Percentiles rank a stretch among this genome's conserved stretches.
Evolutionary conservation across 2,888 invertebrate species (phyloP).

Genomic region (Dioctria rufipes): DNA sequence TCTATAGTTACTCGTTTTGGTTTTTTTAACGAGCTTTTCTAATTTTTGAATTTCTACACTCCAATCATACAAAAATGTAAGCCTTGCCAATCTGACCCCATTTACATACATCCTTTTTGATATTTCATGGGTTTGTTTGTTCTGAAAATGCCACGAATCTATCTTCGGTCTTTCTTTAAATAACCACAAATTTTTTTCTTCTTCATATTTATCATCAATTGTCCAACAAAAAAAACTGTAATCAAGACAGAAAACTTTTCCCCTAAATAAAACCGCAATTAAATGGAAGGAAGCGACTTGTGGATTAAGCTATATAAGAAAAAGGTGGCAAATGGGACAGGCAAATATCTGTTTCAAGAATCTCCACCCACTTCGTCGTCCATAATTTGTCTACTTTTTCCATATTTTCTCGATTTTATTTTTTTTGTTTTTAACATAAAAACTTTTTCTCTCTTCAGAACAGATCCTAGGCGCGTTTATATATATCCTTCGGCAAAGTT

Average conservation of each 20-base stretch:
- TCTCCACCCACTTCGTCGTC: conserved; percentile 5
- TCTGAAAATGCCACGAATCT: too few relatives aligned
- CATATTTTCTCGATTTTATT: conserved; percentile 23
- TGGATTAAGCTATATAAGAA: conserved; percentile 32
- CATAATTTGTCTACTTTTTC: conserved; percentile 46
- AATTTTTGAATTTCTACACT: too few relatives aligned
- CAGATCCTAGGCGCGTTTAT: conserved; percentile 32
- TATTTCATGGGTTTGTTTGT: too few relatives aligned
- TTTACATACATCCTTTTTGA: too few relatives aligned
- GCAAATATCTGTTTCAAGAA: conserved; percentile 20
- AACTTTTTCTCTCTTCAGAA: conserved; percentile 20
- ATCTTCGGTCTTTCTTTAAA: too few relatives aligned
- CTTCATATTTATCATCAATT: too few relatives aligned
- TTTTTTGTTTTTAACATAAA: conserved; percentile 5
- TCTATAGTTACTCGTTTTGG: too few relatives aligned
- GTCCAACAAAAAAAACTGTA: too few relatives aligned
- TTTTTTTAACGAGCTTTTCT: too few relatives aligned
- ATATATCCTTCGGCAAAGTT: conserved; percentile 34
- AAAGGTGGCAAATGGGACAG: conserved; percentile 45
- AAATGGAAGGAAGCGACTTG: conserved; percentile 28
- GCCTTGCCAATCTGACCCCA: too few relatives aligned
- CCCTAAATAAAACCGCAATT: conserved; percentile 50
- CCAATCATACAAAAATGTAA: too few relatives aligned
- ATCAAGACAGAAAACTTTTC: conserved; percentile 5
- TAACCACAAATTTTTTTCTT: too few relatives aligned